Percentiles rank a stretch among this genome's conserved stretches.
phyloP scores from a whole-genome alignment of 2,797 vertebrate genomes.

The Spondyliosoma cantharus region DNA sequence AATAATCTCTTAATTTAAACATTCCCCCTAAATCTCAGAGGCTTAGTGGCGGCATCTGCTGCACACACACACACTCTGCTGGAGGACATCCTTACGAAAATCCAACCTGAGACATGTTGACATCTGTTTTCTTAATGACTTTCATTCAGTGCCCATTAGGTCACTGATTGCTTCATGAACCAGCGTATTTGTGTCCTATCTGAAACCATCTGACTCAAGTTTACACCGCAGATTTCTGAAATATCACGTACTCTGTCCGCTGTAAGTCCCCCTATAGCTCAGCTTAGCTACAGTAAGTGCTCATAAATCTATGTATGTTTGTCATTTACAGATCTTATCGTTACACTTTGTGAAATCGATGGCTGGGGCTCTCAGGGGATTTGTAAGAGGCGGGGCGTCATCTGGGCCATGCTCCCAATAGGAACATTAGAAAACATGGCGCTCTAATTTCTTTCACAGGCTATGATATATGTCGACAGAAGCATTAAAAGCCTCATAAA shows the following conservation, averaged over 20 bases:
- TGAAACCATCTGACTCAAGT: conserved; percentile 22
- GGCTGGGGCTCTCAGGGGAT: conserved; percentile 22
- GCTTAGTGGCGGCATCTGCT: conserved; percentile 76
- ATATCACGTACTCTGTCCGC: conserved; percentile 16
- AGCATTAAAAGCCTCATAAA: conserved; percentile 47
- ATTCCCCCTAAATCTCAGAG: conserved; percentile 62
- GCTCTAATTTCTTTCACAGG: conserved; percentile 7
- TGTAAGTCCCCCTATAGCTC: conserved; percentile 20
- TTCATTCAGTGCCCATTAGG: conserved; percentile 65
- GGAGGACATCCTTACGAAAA: conserved; percentile 57
- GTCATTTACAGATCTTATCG: conserved; percentile 39
- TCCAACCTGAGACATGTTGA: conserved; percentile 73
- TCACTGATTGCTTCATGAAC: conserved; percentile 36
- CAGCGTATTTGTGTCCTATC: conserved; percentile 18
- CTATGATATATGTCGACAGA: conserved; percentile 21
- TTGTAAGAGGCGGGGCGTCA: conserved; percentile 18
- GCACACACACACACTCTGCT: conserved; percentile 41
- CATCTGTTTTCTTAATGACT: conserved; percentile 77
- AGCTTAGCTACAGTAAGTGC: conserved; percentile 39
- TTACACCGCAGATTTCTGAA: conserved; percentile 24
- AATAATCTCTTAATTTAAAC: conserved; percentile 80
- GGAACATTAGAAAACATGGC: conserved; percentile 39
- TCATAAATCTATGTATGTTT: conserved; percentile 47
- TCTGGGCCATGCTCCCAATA: not conserved
- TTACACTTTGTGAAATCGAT: conserved; percentile 37